phyloP scores from a whole-genome alignment of 2,113 vertebrate genomes.

The Lagopus leucura region DNA sequence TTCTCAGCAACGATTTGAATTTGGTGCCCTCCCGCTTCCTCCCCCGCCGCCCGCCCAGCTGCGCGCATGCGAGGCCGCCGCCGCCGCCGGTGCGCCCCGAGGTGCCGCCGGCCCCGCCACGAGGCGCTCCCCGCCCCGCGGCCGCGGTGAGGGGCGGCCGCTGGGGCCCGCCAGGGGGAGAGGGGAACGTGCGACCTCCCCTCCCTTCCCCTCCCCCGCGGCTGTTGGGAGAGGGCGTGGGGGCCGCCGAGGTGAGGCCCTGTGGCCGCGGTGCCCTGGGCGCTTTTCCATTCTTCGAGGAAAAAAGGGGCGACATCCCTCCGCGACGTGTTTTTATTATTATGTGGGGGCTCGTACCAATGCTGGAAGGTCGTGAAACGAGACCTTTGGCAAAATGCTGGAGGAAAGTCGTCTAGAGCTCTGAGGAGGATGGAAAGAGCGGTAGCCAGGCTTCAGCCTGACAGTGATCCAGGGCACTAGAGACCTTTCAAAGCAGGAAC shows the following conservation, averaged over 20 bases:
- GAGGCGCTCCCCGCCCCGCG: background rate
- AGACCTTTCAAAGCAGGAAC: background rate
- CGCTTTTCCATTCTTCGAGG: background rate
- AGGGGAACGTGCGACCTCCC: background rate
- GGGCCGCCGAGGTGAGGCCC: background rate
- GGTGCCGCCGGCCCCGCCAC: background rate
- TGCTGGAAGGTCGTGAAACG: background rate
- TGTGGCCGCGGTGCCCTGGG: too few species aligned
- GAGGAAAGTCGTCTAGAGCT: background rate
- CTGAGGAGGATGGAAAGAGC: background rate
- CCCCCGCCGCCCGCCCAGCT: background rate
- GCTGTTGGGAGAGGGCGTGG: background rate
- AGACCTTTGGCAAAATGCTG: accelerated
- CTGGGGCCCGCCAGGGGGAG: background rate
- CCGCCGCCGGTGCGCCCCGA: background rate
- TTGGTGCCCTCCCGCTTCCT: slow-evolving; percentile 18
- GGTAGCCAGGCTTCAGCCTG: too few species aligned
- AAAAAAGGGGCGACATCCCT: background rate
- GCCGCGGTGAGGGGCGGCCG: background rate
- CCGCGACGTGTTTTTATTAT: background rate
- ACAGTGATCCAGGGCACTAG: background rate
- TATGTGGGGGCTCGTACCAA: background rate
- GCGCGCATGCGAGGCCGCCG: slow-evolving; percentile 5
- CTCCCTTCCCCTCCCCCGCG: background rate
- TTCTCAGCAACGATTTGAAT: slow-evolving; percentile 27